Percentiles rank a stretch among this genome's conserved stretches.
Conservation (phyloP, 1,140 invertebrate species). For the Penaeus chinensis region DNA sequence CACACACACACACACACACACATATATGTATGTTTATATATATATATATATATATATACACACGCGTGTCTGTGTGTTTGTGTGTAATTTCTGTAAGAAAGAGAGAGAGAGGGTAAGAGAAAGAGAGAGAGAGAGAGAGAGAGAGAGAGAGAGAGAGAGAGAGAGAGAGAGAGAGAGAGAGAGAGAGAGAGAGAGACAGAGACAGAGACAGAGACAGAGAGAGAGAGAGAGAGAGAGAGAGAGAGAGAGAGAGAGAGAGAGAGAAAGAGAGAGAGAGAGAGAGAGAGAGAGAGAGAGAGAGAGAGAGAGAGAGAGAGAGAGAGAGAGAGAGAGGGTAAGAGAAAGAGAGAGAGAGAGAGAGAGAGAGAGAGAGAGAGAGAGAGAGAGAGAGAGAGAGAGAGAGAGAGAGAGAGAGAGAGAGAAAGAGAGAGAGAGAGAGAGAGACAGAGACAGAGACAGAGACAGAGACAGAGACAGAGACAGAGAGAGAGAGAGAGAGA, state of each 20-base stretch:
- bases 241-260: background rate
- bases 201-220: background rate
- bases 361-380: constrained; percentile 24
- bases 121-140: no score
- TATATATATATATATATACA: no score
- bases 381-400: background rate
- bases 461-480: constrained; percentile 26
- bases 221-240: background rate
- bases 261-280: background rate
- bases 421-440: background rate
- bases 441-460: constrained; percentile 33
- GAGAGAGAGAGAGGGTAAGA: background rate
- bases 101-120: no score
- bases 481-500: constrained; percentile 25
- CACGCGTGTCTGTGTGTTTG: no score
- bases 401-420: background rate
- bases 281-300: constrained; percentile 29
- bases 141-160: background rate
- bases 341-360: constrained; percentile 9
- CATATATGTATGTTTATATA: no score
- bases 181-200: background rate
- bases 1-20: no score
- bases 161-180: background rate
- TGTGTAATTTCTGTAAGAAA: no score
- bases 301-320: constrained; percentile 14